Percentiles rank a stretch among this genome's conserved stretches.
Conservation (phyloP, 2,888 invertebrate genomes). For the Hypselothyrea guttata region DNA sequence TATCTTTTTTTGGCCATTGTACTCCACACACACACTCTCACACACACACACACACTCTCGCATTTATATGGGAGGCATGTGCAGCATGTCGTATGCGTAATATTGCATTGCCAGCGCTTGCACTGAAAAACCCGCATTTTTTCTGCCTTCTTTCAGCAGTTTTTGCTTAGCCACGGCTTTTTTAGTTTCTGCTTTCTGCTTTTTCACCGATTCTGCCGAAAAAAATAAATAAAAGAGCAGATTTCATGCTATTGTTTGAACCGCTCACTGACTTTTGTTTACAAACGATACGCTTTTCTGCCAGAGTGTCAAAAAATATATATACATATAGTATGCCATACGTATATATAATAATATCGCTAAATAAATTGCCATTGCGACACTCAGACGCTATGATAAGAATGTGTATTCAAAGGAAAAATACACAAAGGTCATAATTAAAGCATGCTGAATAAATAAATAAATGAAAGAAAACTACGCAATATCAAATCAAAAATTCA, state of each 20-base stretch:
- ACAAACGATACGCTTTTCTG: constrained; percentile 45
- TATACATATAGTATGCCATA: background rate
- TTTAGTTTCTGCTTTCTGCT: constrained; percentile 11
- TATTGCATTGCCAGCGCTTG: constrained; percentile 60
- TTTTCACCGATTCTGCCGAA: constrained; percentile 10
- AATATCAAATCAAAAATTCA: background rate
- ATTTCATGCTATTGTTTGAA: constrained; percentile 49
- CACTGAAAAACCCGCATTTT: constrained; percentile 28
- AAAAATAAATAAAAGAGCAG: constrained; percentile 27
- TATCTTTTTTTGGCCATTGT: constrained; percentile 61
- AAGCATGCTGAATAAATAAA: too few relatives aligned
- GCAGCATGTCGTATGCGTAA: constrained; percentile 72
- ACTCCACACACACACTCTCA: constrained; percentile 30
- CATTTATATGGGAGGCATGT: constrained; percentile 6
- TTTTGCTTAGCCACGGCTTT: constrained; percentile 46
- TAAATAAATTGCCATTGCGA: constrained; percentile 59
- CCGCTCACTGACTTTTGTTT: constrained; percentile 45
- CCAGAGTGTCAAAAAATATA: constrained; percentile 35
- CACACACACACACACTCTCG: constrained; percentile 15
- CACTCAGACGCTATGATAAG: constrained; percentile 45
- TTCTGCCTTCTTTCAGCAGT: constrained; percentile 22
- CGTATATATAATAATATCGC: constrained; percentile 23
- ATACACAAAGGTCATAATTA: background rate
- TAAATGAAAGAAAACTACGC: background rate
- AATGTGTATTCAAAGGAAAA: constrained; percentile 37